Percentiles rank a stretch among this genome's conserved stretches.
Conservation (phyloP, 2,797 vertebrate genomes). For the Tiaroga cobitis region DNA sequence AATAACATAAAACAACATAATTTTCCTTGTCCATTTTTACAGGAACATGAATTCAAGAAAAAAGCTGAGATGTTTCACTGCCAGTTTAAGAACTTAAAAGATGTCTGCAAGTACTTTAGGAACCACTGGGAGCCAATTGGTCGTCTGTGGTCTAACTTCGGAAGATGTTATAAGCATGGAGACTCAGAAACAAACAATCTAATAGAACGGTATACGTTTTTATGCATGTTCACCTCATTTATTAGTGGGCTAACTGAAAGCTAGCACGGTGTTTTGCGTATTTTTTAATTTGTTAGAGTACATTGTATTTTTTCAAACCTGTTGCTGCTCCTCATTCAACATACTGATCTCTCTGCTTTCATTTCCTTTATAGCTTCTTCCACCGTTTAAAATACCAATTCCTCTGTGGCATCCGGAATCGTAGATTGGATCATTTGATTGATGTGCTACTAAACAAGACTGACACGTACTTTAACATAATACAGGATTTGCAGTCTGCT, state of each 20-base stretch:
- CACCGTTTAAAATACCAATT: conserved; percentile 28
- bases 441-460: conserved; percentile 21
- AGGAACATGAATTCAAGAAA: conserved; percentile 17
- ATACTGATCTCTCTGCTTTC: neutral
- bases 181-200: conserved; percentile 35
- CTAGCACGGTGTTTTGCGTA: neutral
- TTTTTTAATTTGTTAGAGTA: neutral
- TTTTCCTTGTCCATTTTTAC: neutral
- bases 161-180: conserved; percentile 19
- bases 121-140: conserved; percentile 27
- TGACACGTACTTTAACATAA: conserved; percentile 21
- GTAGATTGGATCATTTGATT: conserved; percentile 24
- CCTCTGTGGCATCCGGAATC: neutral
- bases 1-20: neutral
- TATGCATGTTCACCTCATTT: neutral
- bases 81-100: neutral
- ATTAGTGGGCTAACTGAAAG: neutral
- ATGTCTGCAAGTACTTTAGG: conserved; percentile 18
- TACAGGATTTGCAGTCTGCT: conserved; percentile 14
- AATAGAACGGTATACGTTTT: neutral
- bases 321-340: neutral
- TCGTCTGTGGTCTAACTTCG: conserved; percentile 13
- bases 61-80: neutral
- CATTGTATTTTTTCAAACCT: neutral
- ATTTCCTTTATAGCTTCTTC: neutral